Conservation (phyloP, 2,113 vertebrate species). For the Origma solitaria region DNA sequence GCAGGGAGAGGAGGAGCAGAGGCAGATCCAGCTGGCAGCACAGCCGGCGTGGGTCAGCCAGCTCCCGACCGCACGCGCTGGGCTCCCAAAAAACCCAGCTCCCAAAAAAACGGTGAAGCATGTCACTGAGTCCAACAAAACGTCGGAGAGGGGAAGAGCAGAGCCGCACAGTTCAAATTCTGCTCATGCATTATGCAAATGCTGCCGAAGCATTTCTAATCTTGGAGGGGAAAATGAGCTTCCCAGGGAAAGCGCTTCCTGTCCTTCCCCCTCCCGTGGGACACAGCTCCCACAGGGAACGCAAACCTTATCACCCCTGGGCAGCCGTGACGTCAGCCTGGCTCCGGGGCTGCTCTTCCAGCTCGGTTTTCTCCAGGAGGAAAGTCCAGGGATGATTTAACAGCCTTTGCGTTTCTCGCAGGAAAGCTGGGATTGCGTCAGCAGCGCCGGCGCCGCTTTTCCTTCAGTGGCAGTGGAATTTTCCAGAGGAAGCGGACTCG, state of each 20-base stretch:
- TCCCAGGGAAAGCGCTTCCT: not conserved
- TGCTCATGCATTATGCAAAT: not conserved
- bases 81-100: not conserved
- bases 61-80: not conserved
- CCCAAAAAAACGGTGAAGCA: not conserved
- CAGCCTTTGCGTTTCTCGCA: not conserved
- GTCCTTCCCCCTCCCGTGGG: not conserved
- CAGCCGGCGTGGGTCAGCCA: not conserved
- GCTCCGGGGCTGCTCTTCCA: not conserved
- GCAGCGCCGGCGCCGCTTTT: not conserved
- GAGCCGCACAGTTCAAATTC: not conserved
- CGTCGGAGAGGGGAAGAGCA: not conserved
- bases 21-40: constrained; percentile 4
- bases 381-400: not conserved
- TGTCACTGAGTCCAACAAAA: not conserved
- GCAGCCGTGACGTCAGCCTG: not conserved
- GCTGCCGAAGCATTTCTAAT: not conserved
- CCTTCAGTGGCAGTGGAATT: constrained; percentile 14
- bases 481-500: constrained; percentile 47
- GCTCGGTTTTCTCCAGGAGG: not conserved
- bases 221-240: not conserved
- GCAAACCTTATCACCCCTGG: not conserved
- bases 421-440: not conserved
- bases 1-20: not conserved
- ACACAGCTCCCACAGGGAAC: not conserved